phyloP scores from a whole-genome alignment of 2,113 vertebrate species.

The Phyllostomus discolor region DNA sequence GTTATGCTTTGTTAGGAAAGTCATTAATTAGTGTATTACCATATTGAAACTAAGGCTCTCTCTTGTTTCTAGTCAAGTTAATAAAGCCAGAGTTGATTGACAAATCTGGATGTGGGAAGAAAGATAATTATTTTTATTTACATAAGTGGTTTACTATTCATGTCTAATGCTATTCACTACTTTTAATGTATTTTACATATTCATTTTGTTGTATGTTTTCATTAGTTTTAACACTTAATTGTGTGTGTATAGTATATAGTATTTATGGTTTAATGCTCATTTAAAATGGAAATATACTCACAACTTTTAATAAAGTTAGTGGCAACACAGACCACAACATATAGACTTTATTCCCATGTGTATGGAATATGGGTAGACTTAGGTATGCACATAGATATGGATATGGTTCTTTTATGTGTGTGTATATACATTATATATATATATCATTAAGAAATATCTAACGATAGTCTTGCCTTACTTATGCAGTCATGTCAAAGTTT shows the following conservation, averaged over 20 bases:
- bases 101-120: not conserved
- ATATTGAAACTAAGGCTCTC: not conserved
- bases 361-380: not conserved
- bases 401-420: not conserved
- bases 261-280: not conserved
- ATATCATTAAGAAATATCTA: too few relatives aligned
- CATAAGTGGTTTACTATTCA: not conserved
- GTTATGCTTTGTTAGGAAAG: not conserved
- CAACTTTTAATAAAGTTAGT: not conserved
- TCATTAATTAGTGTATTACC: not conserved
- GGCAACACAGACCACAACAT: not conserved
- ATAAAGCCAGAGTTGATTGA: slow-evolving; percentile 21
- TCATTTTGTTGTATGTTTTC: not conserved
- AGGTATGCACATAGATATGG: not conserved
- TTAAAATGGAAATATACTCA: not conserved
- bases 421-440: not conserved
- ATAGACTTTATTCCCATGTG: not conserved
- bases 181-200: not conserved
- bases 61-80: not conserved
- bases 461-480: not conserved
- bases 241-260: not conserved
- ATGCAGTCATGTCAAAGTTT: not conserved
- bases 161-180: not conserved
- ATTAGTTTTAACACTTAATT: not conserved
- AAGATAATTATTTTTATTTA: slow-evolving; percentile 33